A percentile compares a stretch with the other conserved stretches of the same genome.
These are phyloP conservation scores for Pangasius mekongensis DNA, from an alignment of 2,797 vertebrate species.

Conservation along the genomic window DNA sequence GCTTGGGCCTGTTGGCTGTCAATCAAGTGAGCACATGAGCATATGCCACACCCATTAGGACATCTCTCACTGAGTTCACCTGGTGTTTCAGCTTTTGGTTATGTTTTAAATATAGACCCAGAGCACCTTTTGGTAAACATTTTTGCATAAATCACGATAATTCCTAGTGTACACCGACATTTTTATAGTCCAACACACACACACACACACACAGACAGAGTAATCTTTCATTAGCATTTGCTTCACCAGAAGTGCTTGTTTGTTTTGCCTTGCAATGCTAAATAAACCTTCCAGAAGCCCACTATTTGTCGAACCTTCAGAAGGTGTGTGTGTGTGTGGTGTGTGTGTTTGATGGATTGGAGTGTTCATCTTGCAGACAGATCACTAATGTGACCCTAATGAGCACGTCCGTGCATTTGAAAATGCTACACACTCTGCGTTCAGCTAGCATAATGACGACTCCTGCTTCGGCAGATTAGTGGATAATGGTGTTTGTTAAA, in stretches of 20 bases:
- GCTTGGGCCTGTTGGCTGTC: not conserved
- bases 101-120: not conserved
- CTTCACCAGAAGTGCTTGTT: conserved; percentile 7
- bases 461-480: conserved; percentile 14
- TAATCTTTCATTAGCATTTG: not conserved
- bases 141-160: not conserved
- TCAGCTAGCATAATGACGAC: conserved; percentile 16
- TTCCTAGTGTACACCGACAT: not conserved
- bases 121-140: not conserved
- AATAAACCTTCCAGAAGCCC: conserved; percentile 11
- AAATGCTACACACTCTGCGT: conserved; percentile 7
- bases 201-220: not conserved
- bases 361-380: conserved; percentile 17
- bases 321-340: not conserved
- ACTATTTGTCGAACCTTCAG: not conserved
- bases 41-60: not conserved
- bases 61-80: not conserved
- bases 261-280: not conserved
- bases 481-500: conserved; percentile 30
- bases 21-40: not conserved
- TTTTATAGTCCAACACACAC: not conserved
- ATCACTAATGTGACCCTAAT: conserved; percentile 37
- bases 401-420: conserved; percentile 9
- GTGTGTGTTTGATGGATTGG: conserved; percentile 12
- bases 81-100: not conserved